Evolutionary conservation across 1,140 invertebrate genomes (phyloP), one percentile per base, ranked within the genome.

Genomic region (Papilio helenus): DNA sequence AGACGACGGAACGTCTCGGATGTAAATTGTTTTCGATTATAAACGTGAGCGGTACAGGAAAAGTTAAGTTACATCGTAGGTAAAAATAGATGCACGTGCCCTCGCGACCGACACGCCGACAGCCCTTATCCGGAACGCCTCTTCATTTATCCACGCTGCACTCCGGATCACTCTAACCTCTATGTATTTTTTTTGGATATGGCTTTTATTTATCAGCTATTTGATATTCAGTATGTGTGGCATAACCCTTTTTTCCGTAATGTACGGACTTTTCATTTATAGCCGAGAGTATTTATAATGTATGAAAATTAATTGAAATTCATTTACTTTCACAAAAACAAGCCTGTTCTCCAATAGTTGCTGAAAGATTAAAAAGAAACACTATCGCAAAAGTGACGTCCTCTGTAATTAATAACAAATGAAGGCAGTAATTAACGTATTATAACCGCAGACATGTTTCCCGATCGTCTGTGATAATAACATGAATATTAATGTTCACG

Each of bases 401-500:
- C 14, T 34, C 26, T 61, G 16, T 34, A 68, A 34, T 68, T 68
- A 68, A 29, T 34, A 68, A 46, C 14, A 5, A 74, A 74, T 26
- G 42, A 46, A 51, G 42, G 10, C 14, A 74, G 14, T 23, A 46
- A 26, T 72, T 55, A 72, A 78, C 68, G 29, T 72, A 29, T 72
- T 72, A 79, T 68, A 72, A 72, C 61, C 46, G 44, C 72, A 49
- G 42, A 46, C 44, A 46, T 46, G 72, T 74, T 29, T 29, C 72
- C 44, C 44, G 72, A 74, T 80, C 58, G 58, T 23, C 26, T 34
- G 16, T 74, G 72, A 81, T 79, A 79, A 81, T 82, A 82, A 87
- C 80, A 87, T 83, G 82, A 86, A 86, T 91, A 88, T 91, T 85
- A 91, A 89, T 89, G 87, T 88, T 89, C 85, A 87, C 87, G 87